Percentiles rank a stretch among this genome's conserved stretches.
Evolutionary conservation across 2,113 vertebrate genomes (phyloP).

Genomic region (Caloenas nicobarica): DNA sequence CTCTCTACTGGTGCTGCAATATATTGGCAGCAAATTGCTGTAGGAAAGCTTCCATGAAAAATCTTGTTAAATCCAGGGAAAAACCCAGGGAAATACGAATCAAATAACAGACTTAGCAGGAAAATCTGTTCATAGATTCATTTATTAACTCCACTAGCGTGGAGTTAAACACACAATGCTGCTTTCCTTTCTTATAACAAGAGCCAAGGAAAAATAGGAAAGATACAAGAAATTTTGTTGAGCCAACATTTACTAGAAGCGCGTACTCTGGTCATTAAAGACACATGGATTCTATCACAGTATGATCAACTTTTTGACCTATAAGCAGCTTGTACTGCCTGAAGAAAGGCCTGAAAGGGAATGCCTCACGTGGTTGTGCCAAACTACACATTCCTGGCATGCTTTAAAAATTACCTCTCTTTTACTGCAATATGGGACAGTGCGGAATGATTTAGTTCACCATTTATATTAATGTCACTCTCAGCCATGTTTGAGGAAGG

Average conservation of each 20-base stretch:
- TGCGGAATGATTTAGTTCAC: neutral
- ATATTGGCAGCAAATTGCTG: neutral
- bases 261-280: neutral
- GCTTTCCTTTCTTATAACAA: neutral
- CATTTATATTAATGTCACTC: neutral
- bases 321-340: neutral
- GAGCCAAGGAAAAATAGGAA: neutral
- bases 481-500: neutral
- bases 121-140: neutral
- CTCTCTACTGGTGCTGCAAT: neutral
- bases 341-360: neutral
- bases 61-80: neutral
- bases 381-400: neutral
- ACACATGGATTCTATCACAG: neutral
- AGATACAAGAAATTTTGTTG: neutral
- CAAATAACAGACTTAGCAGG: neutral
- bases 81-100: neutral
- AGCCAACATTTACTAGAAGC: neutral
- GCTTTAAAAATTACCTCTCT: neutral
- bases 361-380: neutral
- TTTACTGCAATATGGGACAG: neutral
- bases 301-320: neutral
- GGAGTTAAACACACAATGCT: neutral
- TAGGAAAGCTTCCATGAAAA: neutral
- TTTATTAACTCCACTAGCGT: neutral